Base-by-base conservation (phyloP, 1,140 invertebrate species). In the Matsumurasca onukii region DNA sequence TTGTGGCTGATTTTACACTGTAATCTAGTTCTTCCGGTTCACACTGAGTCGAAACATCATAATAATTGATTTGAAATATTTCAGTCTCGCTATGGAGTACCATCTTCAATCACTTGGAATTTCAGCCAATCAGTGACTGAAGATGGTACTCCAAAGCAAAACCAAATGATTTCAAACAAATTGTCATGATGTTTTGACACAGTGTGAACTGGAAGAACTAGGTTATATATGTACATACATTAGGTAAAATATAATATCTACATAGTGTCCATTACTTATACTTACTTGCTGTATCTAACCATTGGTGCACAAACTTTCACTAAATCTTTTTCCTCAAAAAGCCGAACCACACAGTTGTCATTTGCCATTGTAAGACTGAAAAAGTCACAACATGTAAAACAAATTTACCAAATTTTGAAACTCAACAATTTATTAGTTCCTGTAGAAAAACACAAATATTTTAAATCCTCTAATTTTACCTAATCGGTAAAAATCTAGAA, bases 201-300 rank as follows among this genome's bases (percentile, higher is more conserved):
- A 9, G 13, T 34, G 9, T 12, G 12, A 34, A 13, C 20, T 13
- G 13, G 25, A 17, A 34, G 9, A 25, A n/a, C 31, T 31, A 24
- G 22, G 2, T 3, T 34, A 39, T 2, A 64, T 39, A 27, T 31
- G 13, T 20, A 12, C 29, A 12, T 64, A 17, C 31, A 27, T 3
- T n/a, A 34, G n/a, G 2, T 64, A n/a, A 69, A 5, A 17, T 30
- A 29, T 20, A 29, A 52, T 22, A 66, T 13, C 15, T 68, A 24
- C n/a, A 59, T 59, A 12, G 49, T 27, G 29, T 31, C 1, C 25
- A 51, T 15, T 49, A n/a, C 48, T 31, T 31, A 31, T 64, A 82
- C 83, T 82, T 82, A 92, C 88, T 95, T 97, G 76, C 95, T 97
- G 75, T 98, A 98, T 73, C 95, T 86, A 45, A 98, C 95, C 95